Evolutionary conservation across 2,797 vertebrate genomes (phyloP).

Genomic region (Pangasius sanitwongsei): DNA sequence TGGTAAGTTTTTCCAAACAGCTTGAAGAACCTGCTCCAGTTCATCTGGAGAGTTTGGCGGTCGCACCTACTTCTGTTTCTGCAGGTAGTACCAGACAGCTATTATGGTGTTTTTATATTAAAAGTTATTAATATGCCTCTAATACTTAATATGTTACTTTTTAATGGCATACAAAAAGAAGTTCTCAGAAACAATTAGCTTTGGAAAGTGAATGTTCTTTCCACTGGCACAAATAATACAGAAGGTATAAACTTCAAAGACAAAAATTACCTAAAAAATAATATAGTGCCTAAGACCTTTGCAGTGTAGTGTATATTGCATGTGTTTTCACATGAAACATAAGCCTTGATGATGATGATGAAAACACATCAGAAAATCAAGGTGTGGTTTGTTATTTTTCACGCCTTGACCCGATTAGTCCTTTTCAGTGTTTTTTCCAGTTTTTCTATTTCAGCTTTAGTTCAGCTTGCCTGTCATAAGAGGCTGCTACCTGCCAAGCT

Average conservation of each 20-base stretch:
- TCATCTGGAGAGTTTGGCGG: background rate
- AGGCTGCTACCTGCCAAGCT: constrained; percentile 39
- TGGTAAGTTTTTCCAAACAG: background rate
- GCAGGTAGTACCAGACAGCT: background rate
- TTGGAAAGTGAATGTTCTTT: background rate
- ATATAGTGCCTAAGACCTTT: background rate
- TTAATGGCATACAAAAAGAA: background rate
- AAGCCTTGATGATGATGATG: background rate
- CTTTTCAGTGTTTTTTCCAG: background rate
- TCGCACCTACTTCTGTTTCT: background rate
- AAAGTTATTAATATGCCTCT: background rate
- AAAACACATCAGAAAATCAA: constrained; percentile 2
- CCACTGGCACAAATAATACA: background rate
- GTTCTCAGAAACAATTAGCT: background rate
- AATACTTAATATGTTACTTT: background rate
- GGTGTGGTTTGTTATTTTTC: constrained; percentile 20
- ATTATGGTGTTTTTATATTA: constrained; percentile 5
- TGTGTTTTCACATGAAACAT: background rate
- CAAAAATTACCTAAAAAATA: background rate
- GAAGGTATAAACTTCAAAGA: background rate
- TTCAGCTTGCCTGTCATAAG: constrained; percentile 16
- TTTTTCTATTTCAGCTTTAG: constrained; percentile 14
- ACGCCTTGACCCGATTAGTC: constrained; percentile 14
- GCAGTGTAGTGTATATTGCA: background rate
- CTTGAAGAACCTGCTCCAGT: background rate